Evolutionary conservation across 2,797 vertebrate species (phyloP).

Genomic region (Dicrostonyx torquatus): DNA sequence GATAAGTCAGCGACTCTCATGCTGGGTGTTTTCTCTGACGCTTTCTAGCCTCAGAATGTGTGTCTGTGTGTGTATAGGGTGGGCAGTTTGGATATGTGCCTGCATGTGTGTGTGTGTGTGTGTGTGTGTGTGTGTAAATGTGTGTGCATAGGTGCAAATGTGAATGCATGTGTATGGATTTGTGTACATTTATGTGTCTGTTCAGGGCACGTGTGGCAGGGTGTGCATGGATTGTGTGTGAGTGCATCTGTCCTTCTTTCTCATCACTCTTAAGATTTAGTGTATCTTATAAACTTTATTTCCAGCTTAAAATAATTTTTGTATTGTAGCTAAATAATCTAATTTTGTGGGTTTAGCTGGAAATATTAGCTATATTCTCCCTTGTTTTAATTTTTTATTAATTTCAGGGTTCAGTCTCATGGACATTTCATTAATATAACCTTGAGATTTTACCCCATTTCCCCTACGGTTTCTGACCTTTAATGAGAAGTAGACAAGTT

Average conservation of each 20-base stretch:
- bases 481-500: background rate
- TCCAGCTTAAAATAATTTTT: constrained; percentile 19
- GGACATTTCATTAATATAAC: background rate
- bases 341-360: background rate
- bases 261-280: background rate
- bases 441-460: background rate
- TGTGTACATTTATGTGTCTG: background rate
- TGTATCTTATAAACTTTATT: constrained; percentile 25
- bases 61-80: background rate
- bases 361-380: constrained; percentile 6
- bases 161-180: too few species aligned
- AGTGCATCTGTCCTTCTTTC: background rate
- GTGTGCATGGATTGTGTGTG: rapidly evolving
- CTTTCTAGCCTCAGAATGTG: background rate
- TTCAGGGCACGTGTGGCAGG: background rate
- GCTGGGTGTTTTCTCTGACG: background rate
- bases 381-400: background rate
- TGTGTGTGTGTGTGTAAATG: background rate
- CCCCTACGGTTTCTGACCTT: background rate
- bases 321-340: background rate
- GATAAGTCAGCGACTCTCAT: background rate
- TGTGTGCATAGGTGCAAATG: background rate
- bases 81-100: background rate
- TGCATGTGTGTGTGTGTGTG: background rate
- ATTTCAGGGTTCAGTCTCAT: background rate